Percentiles rank a stretch among this genome's conserved stretches.
Conservation (phyloP, 2,888 invertebrate species). For the Diploptera punctata region DNA sequence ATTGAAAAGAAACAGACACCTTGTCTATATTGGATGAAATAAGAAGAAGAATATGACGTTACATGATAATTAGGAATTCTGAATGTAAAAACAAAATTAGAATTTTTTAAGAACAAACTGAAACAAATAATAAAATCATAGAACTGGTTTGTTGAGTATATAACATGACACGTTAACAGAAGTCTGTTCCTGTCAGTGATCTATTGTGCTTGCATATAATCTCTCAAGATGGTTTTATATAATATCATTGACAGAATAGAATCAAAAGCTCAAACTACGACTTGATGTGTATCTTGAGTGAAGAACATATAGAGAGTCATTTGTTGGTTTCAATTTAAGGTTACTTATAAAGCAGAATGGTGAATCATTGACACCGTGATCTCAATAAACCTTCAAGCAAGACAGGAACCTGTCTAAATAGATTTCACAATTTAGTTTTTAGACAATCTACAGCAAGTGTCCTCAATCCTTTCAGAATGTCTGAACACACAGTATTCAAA, state of each 20-base stretch:
- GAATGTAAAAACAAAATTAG: too few relatives aligned
- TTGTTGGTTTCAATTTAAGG: slow-evolving; percentile 81
- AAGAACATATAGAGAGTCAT: slow-evolving; percentile 89
- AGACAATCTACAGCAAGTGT: slow-evolving; percentile 92
- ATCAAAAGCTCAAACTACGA: slow-evolving; percentile 73
- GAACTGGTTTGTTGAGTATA: too few relatives aligned
- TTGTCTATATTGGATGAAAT: too few relatives aligned
- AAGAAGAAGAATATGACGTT: too few relatives aligned
- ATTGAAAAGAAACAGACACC: too few relatives aligned
- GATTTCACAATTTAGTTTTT: slow-evolving; percentile 80
- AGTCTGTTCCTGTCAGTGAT: too few relatives aligned
- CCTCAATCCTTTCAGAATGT: slow-evolving; percentile 91
- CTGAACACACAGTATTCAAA: slow-evolving; percentile 78
- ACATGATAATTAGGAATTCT: too few relatives aligned
- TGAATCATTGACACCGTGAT: slow-evolving; percentile 92
- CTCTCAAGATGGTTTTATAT: too few relatives aligned
- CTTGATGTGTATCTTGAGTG: slow-evolving; percentile 95
- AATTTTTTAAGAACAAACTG: too few relatives aligned
- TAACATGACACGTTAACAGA: too few relatives aligned
- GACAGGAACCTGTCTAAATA: slow-evolving; percentile 88
- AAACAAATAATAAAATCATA: too few relatives aligned
- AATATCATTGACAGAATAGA: slow-evolving; percentile 49
- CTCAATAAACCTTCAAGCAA: slow-evolving; percentile 86
- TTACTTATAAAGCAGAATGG: slow-evolving; percentile 86
- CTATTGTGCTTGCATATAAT: too few relatives aligned